phyloP scores from a whole-genome alignment of 2,113 vertebrate genomes.

The Pimephales promelas region DNA sequence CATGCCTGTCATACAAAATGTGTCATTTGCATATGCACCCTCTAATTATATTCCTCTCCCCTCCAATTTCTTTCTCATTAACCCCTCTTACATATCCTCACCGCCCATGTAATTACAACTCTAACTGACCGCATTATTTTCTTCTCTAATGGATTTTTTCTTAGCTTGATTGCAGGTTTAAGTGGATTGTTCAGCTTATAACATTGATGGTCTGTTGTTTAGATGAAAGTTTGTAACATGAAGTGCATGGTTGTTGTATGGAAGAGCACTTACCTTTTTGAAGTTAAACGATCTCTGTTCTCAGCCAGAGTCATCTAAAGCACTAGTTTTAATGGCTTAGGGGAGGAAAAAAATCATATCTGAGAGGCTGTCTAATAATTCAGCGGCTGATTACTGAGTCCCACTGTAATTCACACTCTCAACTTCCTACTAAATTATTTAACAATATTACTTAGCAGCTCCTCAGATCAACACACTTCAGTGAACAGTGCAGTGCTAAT shows the following conservation, averaged over 20 bases:
- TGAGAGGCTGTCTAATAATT: slow-evolving; percentile 23
- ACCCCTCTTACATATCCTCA: slow-evolving; percentile 15
- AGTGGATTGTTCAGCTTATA: slow-evolving; percentile 18
- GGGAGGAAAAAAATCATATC: neutral
- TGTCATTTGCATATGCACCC: slow-evolving; percentile 36
- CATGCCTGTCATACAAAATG: neutral
- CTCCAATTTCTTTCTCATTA: slow-evolving; percentile 20
- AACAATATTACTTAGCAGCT: neutral
- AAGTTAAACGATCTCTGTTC: neutral
- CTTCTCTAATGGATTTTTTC: slow-evolving; percentile 27
- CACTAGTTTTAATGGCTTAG: neutral
- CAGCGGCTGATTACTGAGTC: slow-evolving; percentile 9
- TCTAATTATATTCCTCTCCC: neutral
- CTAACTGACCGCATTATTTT: slow-evolving; percentile 41
- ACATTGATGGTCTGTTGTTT: slow-evolving; percentile 13
- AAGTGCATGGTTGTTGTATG: neutral
- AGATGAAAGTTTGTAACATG: slow-evolving; percentile 13
- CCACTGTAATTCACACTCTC: slow-evolving; percentile 6
- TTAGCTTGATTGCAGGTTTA: slow-evolving; percentile 31
- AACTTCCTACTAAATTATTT: slow-evolving; percentile 4
- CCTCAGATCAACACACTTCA: neutral
- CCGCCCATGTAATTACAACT: slow-evolving; percentile 25
- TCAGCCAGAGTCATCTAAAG: slow-evolving; percentile 1
- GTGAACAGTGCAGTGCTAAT: neutral
- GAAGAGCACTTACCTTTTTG: neutral